Evolutionary conservation across 1,140 invertebrate genomes (phyloP).

Genomic region (Andrena cerasifolii): DNA sequence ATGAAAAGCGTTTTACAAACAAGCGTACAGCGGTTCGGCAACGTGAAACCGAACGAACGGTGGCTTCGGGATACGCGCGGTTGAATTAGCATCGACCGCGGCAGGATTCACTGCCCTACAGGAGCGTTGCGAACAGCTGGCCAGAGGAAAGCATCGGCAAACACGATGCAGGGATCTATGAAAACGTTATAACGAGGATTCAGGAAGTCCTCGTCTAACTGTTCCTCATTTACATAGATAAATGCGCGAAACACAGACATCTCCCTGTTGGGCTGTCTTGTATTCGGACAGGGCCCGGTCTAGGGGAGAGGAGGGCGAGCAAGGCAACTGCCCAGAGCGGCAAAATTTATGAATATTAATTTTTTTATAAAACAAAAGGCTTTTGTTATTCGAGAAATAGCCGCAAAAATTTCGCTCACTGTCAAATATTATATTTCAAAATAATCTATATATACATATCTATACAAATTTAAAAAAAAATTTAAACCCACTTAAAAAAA

Average conservation of each 20-base stretch:
- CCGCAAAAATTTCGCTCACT: too few species aligned
- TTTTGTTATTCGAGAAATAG: too few species aligned
- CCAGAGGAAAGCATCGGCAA: not conserved
- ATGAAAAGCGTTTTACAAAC: slow-evolving; percentile 34
- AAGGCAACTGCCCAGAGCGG: too few species aligned
- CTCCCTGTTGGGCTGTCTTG: not conserved
- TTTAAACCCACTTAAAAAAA: too few species aligned
- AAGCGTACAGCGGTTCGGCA: not conserved
- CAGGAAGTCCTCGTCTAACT: not conserved
- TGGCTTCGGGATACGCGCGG: not conserved
- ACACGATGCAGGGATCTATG: not conserved
- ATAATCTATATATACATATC: too few species aligned
- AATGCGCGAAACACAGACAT: not conserved
- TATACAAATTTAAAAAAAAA: too few species aligned
- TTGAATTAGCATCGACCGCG: slow-evolving; percentile 2
- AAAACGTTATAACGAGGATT: slow-evolving; percentile 5
- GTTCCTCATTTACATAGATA: not conserved
- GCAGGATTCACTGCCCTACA: not conserved
- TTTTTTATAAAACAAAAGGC: too few species aligned
- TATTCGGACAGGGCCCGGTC: too few species aligned
- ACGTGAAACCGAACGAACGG: not conserved
- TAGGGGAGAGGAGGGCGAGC: too few species aligned
- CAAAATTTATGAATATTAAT: too few species aligned
- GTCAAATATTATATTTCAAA: too few species aligned
- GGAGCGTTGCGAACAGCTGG: not conserved